Evolutionary conservation across 2,113 vertebrate genomes (phyloP).

Genomic region (Heloderma charlesbogerti): DNA sequence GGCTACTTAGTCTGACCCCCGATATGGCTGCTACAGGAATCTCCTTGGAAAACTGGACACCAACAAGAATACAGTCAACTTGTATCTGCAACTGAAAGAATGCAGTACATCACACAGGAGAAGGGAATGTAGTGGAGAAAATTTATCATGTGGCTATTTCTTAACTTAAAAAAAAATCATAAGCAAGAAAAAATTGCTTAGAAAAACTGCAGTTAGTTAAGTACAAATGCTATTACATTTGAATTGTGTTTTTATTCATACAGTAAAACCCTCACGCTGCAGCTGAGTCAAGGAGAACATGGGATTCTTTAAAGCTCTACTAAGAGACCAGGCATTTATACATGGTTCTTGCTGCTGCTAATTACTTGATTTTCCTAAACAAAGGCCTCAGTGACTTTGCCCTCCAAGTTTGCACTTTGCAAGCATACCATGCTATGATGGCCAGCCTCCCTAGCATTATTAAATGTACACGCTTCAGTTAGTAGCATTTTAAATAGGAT

Average conservation of each 20-base stretch:
- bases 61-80: neutral
- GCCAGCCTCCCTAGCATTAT: constrained; percentile 80
- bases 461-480: constrained; percentile 85
- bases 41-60: neutral
- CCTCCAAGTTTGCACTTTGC: constrained; percentile 69
- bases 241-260: neutral
- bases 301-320: constrained; percentile 13
- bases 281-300: neutral
- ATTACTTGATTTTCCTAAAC: constrained; percentile 63
- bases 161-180: neutral
- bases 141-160: neutral
- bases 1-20: no score
- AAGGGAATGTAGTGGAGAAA: neutral
- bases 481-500: constrained; percentile 86
- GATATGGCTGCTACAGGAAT: no score
- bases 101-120: neutral
- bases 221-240: neutral
- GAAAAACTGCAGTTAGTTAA: neutral
- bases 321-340: constrained; percentile 43
- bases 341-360: constrained; percentile 67
- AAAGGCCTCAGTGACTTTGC: constrained; percentile 65
- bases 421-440: constrained; percentile 66
- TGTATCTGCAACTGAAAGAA: neutral
- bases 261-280: neutral
- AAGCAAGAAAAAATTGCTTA: neutral